These are phyloP conservation scores for Calosoma granatense DNA, from an alignment of 1,140 invertebrate species.

Conservation along the genomic window DNA sequence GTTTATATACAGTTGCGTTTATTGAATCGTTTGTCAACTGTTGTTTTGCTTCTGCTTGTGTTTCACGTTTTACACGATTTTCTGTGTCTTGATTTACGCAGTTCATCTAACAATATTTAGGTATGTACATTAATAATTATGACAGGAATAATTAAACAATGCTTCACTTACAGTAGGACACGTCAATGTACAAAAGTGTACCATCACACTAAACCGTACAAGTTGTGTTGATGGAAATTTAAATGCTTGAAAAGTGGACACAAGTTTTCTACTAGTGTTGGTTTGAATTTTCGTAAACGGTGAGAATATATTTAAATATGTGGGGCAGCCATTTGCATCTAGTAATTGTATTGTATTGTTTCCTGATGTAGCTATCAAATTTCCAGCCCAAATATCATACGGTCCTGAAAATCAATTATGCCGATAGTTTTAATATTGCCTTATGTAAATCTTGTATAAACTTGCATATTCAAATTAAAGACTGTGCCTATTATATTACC, in stretches of 20 bases:
- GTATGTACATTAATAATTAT: slow-evolving; percentile 7
- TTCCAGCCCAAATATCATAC: slow-evolving; percentile 42
- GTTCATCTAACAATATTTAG: background rate
- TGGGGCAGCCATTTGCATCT: slow-evolving; percentile 52
- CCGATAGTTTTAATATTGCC: too few relatives aligned
- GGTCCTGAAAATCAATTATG: slow-evolving; percentile 17
- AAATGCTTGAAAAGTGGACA: slow-evolving; percentile 38
- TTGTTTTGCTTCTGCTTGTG: background rate
- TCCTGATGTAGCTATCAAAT: slow-evolving; percentile 41
- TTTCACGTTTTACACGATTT: slow-evolving; percentile 8
- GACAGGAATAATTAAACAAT: too few relatives aligned
- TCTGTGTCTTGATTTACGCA: slow-evolving; percentile 4
- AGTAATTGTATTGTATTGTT: slow-evolving; percentile 38
- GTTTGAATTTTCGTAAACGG: slow-evolving; percentile 26
- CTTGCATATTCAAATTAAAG: too few relatives aligned
- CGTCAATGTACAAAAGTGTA: slow-evolving; percentile 35
- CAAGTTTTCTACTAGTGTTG: slow-evolving; percentile 28
- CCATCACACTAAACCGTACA: slow-evolving; percentile 39
- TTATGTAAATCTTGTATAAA: too few relatives aligned
- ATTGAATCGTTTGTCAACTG: slow-evolving; percentile 15
- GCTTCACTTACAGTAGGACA: slow-evolving; percentile 31
- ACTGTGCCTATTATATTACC: too few relatives aligned
- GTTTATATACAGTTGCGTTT: slow-evolving; percentile 20
- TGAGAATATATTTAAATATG: slow-evolving; percentile 40
- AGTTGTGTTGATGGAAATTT: slow-evolving; percentile 39